A percentile compares a stretch with the other conserved stretches of the same genome.
These are phyloP conservation scores for Petrocephalus microphthalmus DNA, from an alignment of 2,113 vertebrate genomes.

Conservation along the genomic window DNA sequence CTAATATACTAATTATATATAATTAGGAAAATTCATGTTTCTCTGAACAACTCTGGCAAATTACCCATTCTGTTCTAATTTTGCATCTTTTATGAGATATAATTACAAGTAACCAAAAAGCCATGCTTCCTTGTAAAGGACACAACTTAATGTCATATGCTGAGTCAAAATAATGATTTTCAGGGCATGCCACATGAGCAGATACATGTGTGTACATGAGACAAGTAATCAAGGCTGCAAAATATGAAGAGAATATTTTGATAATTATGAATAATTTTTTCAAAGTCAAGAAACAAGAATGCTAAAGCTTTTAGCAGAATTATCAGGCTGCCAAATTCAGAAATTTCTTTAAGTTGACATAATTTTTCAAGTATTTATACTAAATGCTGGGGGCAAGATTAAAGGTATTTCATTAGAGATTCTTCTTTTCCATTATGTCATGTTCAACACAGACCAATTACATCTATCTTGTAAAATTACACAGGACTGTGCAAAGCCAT, in stretches of 20 bases:
- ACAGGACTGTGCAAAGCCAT: background rate
- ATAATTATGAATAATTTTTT: slow-evolving; percentile 13
- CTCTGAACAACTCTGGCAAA: slow-evolving; percentile 52
- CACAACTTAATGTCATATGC: slow-evolving; percentile 41
- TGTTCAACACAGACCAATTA: slow-evolving; percentile 7
- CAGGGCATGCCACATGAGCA: slow-evolving; percentile 22
- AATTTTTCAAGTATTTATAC: slow-evolving; percentile 1
- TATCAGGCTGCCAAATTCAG: slow-evolving; percentile 1
- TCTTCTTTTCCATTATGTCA: background rate
- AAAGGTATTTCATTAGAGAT: background rate
- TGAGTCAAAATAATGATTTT: slow-evolving; percentile 42
- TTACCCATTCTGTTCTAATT: slow-evolving; percentile 56
- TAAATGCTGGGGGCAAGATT: slow-evolving; percentile 12
- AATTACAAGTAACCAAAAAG: slow-evolving; percentile 62
- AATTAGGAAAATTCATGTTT: slow-evolving; percentile 67
- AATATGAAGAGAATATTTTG: slow-evolving; percentile 25
- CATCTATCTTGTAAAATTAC: background rate
- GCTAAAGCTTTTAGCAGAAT: slow-evolving; percentile 22
- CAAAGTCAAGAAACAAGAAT: slow-evolving; percentile 11
- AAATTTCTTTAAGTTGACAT: slow-evolving; percentile 11
- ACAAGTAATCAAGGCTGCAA: slow-evolving; percentile 15
- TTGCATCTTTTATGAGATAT: slow-evolving; percentile 60
- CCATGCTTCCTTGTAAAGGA: slow-evolving; percentile 35
- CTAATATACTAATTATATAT: slow-evolving; percentile 64
- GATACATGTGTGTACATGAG: slow-evolving; percentile 18